These are phyloP conservation scores for Drosophila pachea DNA, from an alignment of 1,140 invertebrate genomes.

Conservation along the genomic window DNA sequence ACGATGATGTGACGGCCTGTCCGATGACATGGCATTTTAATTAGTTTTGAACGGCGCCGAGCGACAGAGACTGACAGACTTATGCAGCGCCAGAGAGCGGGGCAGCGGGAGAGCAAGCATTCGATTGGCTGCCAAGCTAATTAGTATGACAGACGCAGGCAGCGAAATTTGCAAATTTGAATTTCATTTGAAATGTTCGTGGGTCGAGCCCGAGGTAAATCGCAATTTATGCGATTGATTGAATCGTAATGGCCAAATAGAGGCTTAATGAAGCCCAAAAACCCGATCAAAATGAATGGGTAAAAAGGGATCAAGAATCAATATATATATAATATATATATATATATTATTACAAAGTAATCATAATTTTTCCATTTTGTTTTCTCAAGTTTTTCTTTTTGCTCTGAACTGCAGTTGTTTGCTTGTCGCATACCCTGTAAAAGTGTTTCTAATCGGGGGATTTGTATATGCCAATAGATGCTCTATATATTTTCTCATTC, in stretches of 20 bases:
- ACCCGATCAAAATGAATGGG: neutral
- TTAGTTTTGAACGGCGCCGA: constrained; percentile 62
- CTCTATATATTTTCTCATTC: too few species aligned
- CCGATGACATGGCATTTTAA: constrained; percentile 66
- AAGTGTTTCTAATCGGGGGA: too few species aligned
- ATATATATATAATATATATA: constrained; percentile 8
- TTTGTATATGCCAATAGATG: too few species aligned
- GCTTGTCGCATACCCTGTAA: too few species aligned
- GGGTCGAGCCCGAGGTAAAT: constrained; percentile 18
- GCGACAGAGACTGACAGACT: neutral
- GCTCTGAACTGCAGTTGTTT: too few species aligned
- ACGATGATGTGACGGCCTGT: constrained; percentile 16
- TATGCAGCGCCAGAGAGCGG: neutral
- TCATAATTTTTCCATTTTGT: too few species aligned
- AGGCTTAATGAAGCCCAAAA: neutral
- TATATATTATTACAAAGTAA: too few species aligned
- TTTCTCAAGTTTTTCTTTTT: too few species aligned
- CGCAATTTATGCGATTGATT: constrained; percentile 21
- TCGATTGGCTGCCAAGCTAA: constrained; percentile 42
- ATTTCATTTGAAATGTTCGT: constrained; percentile 44
- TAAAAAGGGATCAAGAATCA: neutral
- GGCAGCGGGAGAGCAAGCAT: constrained; percentile 7
- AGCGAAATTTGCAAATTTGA: constrained; percentile 48
- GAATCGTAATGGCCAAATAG: constrained; percentile 22
- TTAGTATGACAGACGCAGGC: constrained; percentile 69